Conservation (phyloP, 2,888 invertebrate genomes). For the Eilema sororculum region DNA sequence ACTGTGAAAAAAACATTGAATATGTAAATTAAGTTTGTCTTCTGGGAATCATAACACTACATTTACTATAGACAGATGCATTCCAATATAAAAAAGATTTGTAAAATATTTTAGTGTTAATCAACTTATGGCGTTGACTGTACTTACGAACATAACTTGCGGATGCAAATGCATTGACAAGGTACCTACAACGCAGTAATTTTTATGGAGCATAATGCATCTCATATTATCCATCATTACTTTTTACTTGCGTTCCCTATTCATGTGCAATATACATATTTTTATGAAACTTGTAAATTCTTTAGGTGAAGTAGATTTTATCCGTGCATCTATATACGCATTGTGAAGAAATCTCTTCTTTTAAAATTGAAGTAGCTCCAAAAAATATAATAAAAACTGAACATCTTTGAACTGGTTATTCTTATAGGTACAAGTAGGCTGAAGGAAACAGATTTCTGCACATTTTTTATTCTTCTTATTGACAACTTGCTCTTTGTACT, state of each 20-base stretch:
- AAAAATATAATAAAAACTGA: background rate
- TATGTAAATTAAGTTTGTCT: too few species aligned
- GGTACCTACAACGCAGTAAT: slow-evolving; percentile 22
- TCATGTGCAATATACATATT: slow-evolving; percentile 14
- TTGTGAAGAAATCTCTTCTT: background rate
- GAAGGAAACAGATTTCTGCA: too few species aligned
- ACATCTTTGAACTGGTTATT: background rate
- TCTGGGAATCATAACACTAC: too few species aligned
- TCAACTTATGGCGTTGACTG: too few species aligned
- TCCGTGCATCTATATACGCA: background rate
- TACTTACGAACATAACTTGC: too few species aligned
- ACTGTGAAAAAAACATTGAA: too few species aligned
- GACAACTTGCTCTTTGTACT: too few species aligned
- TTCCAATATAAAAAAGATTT: too few species aligned
- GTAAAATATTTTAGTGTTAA: too few species aligned
- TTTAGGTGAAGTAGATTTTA: background rate
- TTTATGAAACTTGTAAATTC: background rate
- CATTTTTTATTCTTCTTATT: too few species aligned
- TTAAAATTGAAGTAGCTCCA: background rate
- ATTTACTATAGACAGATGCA: too few species aligned
- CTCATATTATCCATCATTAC: slow-evolving; percentile 39
- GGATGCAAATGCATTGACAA: slow-evolving; percentile 24
- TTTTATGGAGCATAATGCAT: slow-evolving; percentile 44
- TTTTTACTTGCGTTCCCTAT: slow-evolving; percentile 35
- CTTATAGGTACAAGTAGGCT: background rate